Conservation (phyloP, 2,113 vertebrate genomes). For the Microtus montanus region DNA sequence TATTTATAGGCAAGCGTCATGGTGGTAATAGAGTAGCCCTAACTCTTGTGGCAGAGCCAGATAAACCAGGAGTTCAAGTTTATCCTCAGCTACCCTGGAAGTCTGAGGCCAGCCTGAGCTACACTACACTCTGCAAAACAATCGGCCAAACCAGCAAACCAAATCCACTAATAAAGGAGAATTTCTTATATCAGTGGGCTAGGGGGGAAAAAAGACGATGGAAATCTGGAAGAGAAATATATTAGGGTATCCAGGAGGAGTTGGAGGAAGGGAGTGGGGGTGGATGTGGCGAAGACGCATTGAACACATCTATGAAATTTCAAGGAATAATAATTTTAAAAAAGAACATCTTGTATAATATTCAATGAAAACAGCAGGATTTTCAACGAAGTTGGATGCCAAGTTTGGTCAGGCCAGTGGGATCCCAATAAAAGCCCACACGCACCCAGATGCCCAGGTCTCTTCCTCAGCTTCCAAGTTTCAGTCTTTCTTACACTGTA, state of each 20-base stretch:
- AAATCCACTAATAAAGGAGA: not conserved
- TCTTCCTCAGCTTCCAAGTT: not conserved
- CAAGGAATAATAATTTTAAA: not conserved
- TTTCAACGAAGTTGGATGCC: not conserved
- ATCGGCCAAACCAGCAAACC: not conserved
- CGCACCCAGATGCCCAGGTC: not conserved
- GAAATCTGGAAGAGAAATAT: not conserved
- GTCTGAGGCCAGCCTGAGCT: not conserved
- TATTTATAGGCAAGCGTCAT: not conserved
- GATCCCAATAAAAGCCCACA: not conserved
- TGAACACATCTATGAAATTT: not conserved
- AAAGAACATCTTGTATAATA: not conserved
- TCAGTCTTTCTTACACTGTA: fast-evolving
- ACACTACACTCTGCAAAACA: not conserved
- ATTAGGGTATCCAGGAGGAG: not conserved
- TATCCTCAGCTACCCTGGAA: not conserved
- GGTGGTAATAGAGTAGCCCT: not conserved
- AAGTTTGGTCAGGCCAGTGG: not conserved
- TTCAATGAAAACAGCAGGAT: not conserved
- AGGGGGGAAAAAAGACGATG: not conserved
- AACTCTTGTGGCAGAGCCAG: not conserved
- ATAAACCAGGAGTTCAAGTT: not conserved
- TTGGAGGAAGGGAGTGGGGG: not conserved
- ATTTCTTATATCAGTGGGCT: not conserved
- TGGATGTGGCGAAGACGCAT: no score